Percentiles rank a stretch among this genome's conserved stretches.
These are phyloP conservation scores for Melinaea marsaeus DNA, from an alignment of 2,888 invertebrate genomes.

Conservation along the genomic window DNA sequence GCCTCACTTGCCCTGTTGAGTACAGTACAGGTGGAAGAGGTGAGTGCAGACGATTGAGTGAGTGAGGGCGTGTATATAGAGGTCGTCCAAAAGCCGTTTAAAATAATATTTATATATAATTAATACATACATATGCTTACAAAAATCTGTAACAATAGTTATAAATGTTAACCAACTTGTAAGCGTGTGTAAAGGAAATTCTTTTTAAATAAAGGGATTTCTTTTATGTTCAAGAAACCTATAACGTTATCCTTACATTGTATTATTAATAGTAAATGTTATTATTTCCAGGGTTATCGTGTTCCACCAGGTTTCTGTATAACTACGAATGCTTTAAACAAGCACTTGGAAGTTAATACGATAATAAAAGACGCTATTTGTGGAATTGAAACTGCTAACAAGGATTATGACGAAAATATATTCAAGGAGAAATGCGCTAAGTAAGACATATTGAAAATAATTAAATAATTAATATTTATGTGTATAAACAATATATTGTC, in stretches of 20 bases:
- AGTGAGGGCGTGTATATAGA: too few relatives aligned
- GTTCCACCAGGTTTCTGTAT: constrained; percentile 86
- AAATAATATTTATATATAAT: too few relatives aligned
- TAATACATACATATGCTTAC: too few relatives aligned
- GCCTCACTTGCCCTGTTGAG: constrained; percentile 83
- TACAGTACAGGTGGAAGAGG: constrained; percentile 62
- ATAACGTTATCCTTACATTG: background rate
- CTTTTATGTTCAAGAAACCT: background rate
- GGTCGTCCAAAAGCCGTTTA: too few relatives aligned
- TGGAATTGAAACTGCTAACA: constrained; percentile 72
- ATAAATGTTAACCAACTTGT: too few relatives aligned
- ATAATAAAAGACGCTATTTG: constrained; percentile 66
- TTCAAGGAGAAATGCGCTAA: constrained; percentile 73
- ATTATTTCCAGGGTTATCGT: constrained; percentile 63
- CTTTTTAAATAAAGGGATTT: too few relatives aligned
- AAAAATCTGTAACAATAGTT: too few relatives aligned
- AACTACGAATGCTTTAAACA: constrained; percentile 79
- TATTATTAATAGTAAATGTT: constrained; percentile 5
- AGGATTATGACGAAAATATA: constrained; percentile 61
- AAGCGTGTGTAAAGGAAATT: too few relatives aligned
- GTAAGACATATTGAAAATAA: constrained; percentile 37
- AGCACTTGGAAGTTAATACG: constrained; percentile 72
- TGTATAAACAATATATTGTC: background rate
- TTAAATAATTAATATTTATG: background rate
- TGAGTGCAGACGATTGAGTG: constrained; percentile 36